Base-by-base conservation (phyloP, 2,113 vertebrate genomes). In the Amazona guildingii region DNA sequence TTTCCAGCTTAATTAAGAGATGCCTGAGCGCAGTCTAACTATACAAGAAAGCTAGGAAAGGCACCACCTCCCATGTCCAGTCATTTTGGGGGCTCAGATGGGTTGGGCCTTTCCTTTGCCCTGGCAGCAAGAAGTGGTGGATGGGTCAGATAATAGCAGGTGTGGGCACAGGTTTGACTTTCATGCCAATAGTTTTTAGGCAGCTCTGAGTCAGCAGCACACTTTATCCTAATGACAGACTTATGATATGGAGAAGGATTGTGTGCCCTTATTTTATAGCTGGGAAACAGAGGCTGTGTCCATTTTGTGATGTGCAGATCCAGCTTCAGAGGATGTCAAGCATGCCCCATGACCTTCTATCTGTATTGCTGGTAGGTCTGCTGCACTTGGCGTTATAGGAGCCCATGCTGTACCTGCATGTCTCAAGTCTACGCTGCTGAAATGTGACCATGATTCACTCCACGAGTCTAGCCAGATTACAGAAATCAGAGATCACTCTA, bases 1-100 rank as follows among this genome's bases (percentile, higher is more conserved):
- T 61, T 96, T 95, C 94, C 19, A n/a, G 85, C 85, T 97, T 98
- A 96, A 97, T 98, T 97, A 96, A 92, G 91, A 94, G 81, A 57
- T 64, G 59, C 61, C 82, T 88, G 88, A 73, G 85, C 52, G 69
- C 27, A 75, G 74, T 51, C 93, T 80, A 2, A 55, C 63, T 81
- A 14, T 79, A 80, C 13, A 82, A 41, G 73, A 89, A 79, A 72
- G 48, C 33, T 78, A 57, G 63, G 62, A 89, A 92, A 96, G 68
- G 20, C 43, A 86, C 67, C 37, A 74, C 46, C 61, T 86, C 39
- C 43, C 31, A 24, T 75, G 64, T 86, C 16, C n/a, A 69, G 57
- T 89, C 44, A 27, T 66, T 68, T 1, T 44, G 19, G 68, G 17
- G 28, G 5, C 27, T 64, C 69, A 64, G 51, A 43, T 41, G 70